Base-by-base conservation (phyloP, 2,797 vertebrate genomes). In the Mallotus villosus region DNA sequence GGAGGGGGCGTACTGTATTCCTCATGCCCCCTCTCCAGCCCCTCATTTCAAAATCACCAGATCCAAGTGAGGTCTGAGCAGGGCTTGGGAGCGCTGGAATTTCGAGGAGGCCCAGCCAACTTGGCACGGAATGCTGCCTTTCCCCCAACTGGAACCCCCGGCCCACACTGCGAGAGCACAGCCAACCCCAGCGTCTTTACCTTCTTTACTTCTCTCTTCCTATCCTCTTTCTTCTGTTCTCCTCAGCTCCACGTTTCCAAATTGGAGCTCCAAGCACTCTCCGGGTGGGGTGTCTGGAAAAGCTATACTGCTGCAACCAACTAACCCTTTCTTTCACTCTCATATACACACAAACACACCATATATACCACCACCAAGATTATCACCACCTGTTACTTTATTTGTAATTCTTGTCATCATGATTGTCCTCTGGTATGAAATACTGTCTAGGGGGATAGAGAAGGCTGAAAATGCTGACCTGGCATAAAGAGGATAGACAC, bases 11-110 rank as follows among this genome's bases (percentile, higher is more conserved):
- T 82, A 24, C 57, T 46, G 53, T 27, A 75, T 88, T 88, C 82
- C 76, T 68, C 74, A 80, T 90, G 86, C 89, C 81, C 92, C 90
- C 89, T 92, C 85, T 72, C 88, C 88, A 91, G 91, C 91, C 92
- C 91, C 92, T 89, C 78, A 77, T 89, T 90, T 90, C 84, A 87
- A 86, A 85, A 82, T 89, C 87, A 80, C 85, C 85, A 91, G 83
- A 89, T 87, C 87, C 85, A 84, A 90, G 85, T 90, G 86, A 85
- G 89, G 66, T 91, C 37, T 60, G 34, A 87, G 86, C 88, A 61
- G 78, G 65, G 80, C 67, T 73, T 86, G 84, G 86, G 89, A 91
- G 86, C 78, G 85, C 84, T 92, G 92, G 29, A 57, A 49, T 61
- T 49, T 51, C 4, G 76, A 90, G 86, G 84, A 91, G 90, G 88